Base-by-base conservation (phyloP, 2,888 invertebrate species). In the Camponotus fellah region DNA sequence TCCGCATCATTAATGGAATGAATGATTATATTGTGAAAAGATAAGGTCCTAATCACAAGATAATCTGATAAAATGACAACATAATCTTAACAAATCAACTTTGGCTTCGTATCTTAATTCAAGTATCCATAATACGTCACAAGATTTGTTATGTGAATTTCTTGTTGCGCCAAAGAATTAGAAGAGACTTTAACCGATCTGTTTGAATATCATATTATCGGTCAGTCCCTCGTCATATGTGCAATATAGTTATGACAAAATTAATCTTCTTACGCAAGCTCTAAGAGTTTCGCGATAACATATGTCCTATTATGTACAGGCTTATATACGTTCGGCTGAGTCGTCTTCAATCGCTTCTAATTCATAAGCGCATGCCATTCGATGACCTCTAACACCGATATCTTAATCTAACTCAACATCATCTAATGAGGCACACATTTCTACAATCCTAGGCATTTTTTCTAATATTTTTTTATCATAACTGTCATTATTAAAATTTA, bases 241-340 rank as follows among this genome's bases (percentile, higher is more conserved):
- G 40, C 64, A 43, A 64, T 64, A 65, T 53, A 17, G 14, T 76
- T 56, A 8, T 40, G 53, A 62, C 62, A 26, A 40, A 40, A n/a
- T 60, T 80, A 65, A 65, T 81, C 81, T 26, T 34, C 75, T 81
- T 75, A 75, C 64, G 64, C 43, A 81, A 75, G 64, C 32, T 40
- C 34, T 62, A 62, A 65, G 21, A 53, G 76, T 65, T 75, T 32
- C 32, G 17, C 32, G 76, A 81, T 65, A 81, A 75, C 40, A 10
- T 3, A 74, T 40, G 37, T 40, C n/a, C n/a, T 64, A 81, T 53
- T 75, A 64, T 64, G 53, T 32, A 40, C 10, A 9, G 10, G 12
- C 53, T 53, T 75, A 53, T 49, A 49, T 26, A 49, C 64, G 14
- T n/a, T 10, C 4, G 17, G 43, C 3, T 8, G 6, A 46, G 60